Base-by-base conservation (phyloP, 2,888 invertebrate species). In the Synanthedon formicaeformis region DNA sequence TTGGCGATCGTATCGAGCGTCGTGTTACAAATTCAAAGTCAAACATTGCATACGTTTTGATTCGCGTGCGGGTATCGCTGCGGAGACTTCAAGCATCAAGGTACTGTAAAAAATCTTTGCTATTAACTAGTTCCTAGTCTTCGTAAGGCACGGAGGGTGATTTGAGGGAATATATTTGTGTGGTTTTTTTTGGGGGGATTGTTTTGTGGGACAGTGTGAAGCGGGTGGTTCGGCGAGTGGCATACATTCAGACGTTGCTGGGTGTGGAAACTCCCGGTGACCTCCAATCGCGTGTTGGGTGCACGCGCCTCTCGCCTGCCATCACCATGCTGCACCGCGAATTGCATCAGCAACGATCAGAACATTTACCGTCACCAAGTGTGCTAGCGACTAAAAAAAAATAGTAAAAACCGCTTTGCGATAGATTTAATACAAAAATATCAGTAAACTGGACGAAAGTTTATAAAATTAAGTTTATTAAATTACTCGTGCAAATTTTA, bases 231-330 rank as follows among this genome's bases (percentile, higher is more conserved):
- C 11, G 49, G 58, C 52, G 57, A 53, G 51, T 48, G 52, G 23
- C 49, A 18, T 6, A 49, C 49, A 12, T 16, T 11, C 13, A 45
- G 12, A 48, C 48, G 57, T 56, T 56, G 58, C 60, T 57, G 64
- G 63, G 64, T 69, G 70, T 74, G 74, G 78, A 75, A 76, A 71
- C 67, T 75, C 66, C 71, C 71, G 66, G 57, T 59, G 69, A 62
- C 60, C 64, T 60, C 61, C 64, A 63, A 73, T 75, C 69, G 74
- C 65, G 60, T 56, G 58, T 56, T 60, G 61, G 63, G 66, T 71
- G 75, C 65, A 65, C 67, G 63, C 65, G 60, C 59, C 62, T 54
- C 60, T 63, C 63, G 63, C 60, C 57, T 56, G 60, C 57, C 61
- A 56, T 56, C 65, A 58, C 60, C 62, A 50, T 53, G 50, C 54